Conservation (phyloP, 2,113 vertebrate genomes). For the Cynoglossus semilaevis region DNA sequence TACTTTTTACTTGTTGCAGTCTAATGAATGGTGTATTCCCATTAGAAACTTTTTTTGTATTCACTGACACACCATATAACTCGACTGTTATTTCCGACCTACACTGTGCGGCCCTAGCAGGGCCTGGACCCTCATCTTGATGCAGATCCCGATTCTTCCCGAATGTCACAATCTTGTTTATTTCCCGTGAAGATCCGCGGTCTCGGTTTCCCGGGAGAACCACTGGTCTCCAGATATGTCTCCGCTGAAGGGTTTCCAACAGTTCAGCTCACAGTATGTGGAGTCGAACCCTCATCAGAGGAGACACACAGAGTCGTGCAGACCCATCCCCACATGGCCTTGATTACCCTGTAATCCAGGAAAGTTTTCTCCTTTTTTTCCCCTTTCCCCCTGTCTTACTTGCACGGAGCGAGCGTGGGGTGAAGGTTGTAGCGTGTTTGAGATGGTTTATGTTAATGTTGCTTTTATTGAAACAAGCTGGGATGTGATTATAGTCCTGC, state of each 20-base stretch:
- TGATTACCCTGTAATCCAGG: constrained; percentile 60
- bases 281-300: constrained; percentile 36
- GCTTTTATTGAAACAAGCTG: constrained; percentile 75
- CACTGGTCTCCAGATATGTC: neutral
- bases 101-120: too few relatives aligned
- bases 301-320: constrained; percentile 39
- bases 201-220: constrained; percentile 3
- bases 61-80: too few relatives aligned
- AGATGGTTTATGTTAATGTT: constrained; percentile 75
- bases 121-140: too few relatives aligned
- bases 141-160: too few relatives aligned
- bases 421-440: constrained; percentile 58
- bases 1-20: neutral
- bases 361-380: constrained; percentile 27
- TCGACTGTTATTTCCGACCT: too few relatives aligned
- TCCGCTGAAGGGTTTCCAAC: neutral
- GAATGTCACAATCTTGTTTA: too few relatives aligned
- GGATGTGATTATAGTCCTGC: constrained; percentile 73
- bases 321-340: constrained; percentile 59
- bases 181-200: too few relatives aligned
- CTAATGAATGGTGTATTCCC: too few relatives aligned
- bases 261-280: constrained; percentile 16
- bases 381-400: constrained; percentile 17
- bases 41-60: too few relatives aligned
- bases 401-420: constrained; percentile 35